Evolutionary conservation across 2,797 vertebrate species (phyloP), one percentile per base, ranked within the genome.

Genomic region (Poeciliopsis turneri): DNA sequence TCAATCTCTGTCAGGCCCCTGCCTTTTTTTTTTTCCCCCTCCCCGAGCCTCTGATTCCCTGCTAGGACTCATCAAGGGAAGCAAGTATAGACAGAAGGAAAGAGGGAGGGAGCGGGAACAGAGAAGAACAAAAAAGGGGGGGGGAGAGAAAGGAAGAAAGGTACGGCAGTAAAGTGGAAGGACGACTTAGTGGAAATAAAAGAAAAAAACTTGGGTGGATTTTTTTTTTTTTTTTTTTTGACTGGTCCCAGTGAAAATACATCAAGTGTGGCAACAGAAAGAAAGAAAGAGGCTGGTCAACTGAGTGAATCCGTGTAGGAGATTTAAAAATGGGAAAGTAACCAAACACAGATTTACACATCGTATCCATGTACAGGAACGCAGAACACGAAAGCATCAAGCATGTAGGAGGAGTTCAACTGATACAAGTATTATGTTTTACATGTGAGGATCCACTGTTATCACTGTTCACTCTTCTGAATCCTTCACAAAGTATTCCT

Each of bases 1-100:
- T 99, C 97, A 97, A 97, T 98, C 95, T 94, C 92, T 95, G 95
- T 95, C 95, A 95, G 91, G 92, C 88, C 78, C 85, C 89, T 92
- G 91, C 93, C 93, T 95, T 95, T 95, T 95, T 95, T 49, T 49
- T 6, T 93, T 53, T 25, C 3, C 0, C 92, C 49, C 49, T 53
- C 49, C 49, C 92, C 86, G 10, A 90, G 92, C 88, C 92, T 92
- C 93, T 91, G 93, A 94, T 94, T 95, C 94, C 94, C 92, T 91
- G 93, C 93, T 94, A 94, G 90, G 92, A 92, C 94, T 95, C 95
- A 96, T 95, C 95, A 95, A 93, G 91, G 90, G 90, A 92, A 92
- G 91, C 93, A 91, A 94, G 94, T 95, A 95, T 91, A 92, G 94
- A 93, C 92, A 84, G 89, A 90, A 82, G 87, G 81, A 91, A 57